A percentile compares a stretch with the other conserved stretches of the same genome.
Conservation (phyloP, 2,888 invertebrate species). For the Stenodera caucasica region DNA sequence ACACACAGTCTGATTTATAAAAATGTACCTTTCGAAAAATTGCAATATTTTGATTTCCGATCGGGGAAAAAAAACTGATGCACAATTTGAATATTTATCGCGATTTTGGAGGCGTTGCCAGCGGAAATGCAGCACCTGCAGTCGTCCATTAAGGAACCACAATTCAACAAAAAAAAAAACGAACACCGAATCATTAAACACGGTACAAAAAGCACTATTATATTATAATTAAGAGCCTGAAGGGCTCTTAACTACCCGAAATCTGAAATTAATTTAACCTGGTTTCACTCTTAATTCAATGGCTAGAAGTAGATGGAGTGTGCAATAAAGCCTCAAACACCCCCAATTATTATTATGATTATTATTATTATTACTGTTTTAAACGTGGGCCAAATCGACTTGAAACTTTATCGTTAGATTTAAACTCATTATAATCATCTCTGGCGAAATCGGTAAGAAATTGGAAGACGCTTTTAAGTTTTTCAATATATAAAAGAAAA, state of each 20-base stretch:
- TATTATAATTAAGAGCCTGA: slow-evolving; percentile 47
- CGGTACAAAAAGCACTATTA: slow-evolving; percentile 41
- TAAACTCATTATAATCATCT: slow-evolving; percentile 40
- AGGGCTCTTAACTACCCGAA: slow-evolving; percentile 47
- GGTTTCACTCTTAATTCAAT: slow-evolving; percentile 48
- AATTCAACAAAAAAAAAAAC: slow-evolving; percentile 27
- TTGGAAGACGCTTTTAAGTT: slow-evolving; percentile 11
- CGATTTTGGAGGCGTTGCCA: too few relatives aligned
- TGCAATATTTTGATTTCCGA: too few relatives aligned
- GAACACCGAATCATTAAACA: slow-evolving; percentile 39
- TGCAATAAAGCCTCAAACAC: slow-evolving; percentile 36
- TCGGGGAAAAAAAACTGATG: too few relatives aligned
- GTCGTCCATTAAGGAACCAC: slow-evolving; percentile 33
- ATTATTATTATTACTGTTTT: background rate
- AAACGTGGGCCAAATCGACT: slow-evolving; percentile 38
- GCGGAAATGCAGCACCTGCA: too few relatives aligned
- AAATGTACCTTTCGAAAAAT: too few relatives aligned
- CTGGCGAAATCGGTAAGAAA: slow-evolving; percentile 14
- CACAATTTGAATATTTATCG: too few relatives aligned
- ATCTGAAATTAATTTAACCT: slow-evolving; percentile 49
- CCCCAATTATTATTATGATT: background rate
- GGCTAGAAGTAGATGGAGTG: slow-evolving; percentile 29
- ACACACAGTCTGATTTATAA: too few relatives aligned
- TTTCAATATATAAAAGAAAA: slow-evolving; percentile 18
- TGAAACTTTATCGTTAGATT: slow-evolving; percentile 43